Percentiles rank a stretch among this genome's conserved stretches.
phyloP scores from a whole-genome alignment of 2,888 invertebrate species.

The Parnassius smintheus region DNA sequence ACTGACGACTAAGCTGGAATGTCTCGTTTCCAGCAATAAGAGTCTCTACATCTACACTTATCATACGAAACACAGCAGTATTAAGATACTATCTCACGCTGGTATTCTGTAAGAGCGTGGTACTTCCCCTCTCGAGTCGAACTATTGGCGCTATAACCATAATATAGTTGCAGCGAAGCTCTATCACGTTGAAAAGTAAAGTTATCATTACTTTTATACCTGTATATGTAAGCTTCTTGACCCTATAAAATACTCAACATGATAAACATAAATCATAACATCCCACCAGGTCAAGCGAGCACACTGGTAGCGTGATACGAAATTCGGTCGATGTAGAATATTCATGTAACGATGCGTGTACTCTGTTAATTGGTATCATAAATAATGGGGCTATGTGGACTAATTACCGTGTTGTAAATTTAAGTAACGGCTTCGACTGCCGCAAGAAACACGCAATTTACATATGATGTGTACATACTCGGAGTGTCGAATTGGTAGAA shows the following conservation, averaged over 20 bases:
- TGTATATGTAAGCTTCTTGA: neutral
- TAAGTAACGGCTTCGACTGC: conserved; percentile 8
- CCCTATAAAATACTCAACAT: conserved; percentile 1
- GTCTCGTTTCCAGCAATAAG: too few species aligned
- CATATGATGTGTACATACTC: neutral
- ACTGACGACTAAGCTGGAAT: too few species aligned
- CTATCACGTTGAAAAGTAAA: too few species aligned
- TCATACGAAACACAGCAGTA: too few species aligned
- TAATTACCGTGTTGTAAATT: conserved; percentile 20
- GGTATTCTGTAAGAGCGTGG: too few species aligned
- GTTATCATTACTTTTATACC: too few species aligned
- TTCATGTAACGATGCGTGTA: conserved; percentile 25
- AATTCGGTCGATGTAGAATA: conserved; percentile 14
- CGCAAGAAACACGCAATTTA: conserved; percentile 11
- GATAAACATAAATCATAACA: conserved; percentile 2
- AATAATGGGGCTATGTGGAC: conserved; percentile 18
- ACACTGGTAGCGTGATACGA: conserved; percentile 4
- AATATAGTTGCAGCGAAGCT: too few species aligned
- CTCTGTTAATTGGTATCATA: conserved; percentile 28
- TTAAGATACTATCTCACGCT: too few species aligned
- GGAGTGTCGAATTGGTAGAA: too few species aligned
- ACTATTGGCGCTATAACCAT: too few species aligned
- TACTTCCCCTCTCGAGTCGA: too few species aligned
- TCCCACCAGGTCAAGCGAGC: neutral
- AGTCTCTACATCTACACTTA: too few species aligned